Base-by-base conservation (phyloP, 2,113 vertebrate species). In the Hippotragus niger region DNA sequence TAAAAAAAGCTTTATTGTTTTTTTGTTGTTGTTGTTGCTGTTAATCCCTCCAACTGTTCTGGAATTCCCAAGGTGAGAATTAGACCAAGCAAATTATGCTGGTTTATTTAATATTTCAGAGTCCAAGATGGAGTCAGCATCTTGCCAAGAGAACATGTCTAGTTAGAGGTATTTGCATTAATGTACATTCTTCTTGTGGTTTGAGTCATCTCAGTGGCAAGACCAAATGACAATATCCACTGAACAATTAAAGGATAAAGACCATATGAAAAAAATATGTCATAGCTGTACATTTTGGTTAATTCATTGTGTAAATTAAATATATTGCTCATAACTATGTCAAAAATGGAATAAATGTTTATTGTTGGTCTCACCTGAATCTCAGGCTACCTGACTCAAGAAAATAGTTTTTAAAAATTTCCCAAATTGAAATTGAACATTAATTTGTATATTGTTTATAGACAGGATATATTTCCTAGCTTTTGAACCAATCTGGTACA, bases 1-100 rank as follows among this genome's bases (percentile, higher is more conserved):
- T 19, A 78, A 87, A 99, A 99, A 98, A 95, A 97, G 92, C 80
- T 97, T 98, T 98, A 98, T 95, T 98, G 86, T 0, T 33, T 50
- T 50, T 31, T 31, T 98, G 98, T 97, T 83, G 33, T 52, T 50
- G 29, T 50, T 47, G 74, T 88, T 98, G 95, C 90, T 98, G 92
- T 98, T 98, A 97, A 98, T 98, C 62, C 96, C 98, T 95, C 90
- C 97, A 94, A 94, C 58, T 95, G 81, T 93, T 94, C 62, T 98
- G 97, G 76, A 98, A 97, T 33, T 91, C 98, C 95, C 96, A 43
- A 83, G 96, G 91, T 97, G 84, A 97, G 53, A 96, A 52, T 97
- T 94, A 98, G 90, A 52, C n/a, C 90, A 92, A 95, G 62, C 74
- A 97, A 97, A 92, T 82, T 97, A 95, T 17, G 16, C 57, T 31